Evolutionary conservation across 2,888 invertebrate genomes (phyloP), one percentile per base, ranked within the genome.

Genomic region (Atethmia centrago): DNA sequence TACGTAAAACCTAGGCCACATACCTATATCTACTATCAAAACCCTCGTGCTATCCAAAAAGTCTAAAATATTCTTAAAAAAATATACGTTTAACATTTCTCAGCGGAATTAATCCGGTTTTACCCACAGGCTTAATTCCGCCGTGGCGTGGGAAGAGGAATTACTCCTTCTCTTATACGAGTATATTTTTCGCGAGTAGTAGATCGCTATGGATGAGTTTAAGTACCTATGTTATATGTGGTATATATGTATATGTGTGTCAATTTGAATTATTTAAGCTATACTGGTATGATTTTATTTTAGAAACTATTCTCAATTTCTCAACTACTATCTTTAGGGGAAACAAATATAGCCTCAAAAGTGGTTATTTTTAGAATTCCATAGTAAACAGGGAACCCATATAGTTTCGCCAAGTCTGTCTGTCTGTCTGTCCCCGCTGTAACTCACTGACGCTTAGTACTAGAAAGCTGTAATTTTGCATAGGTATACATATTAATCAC

Each of bases 21-120:
- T 28, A 25, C 4, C 0, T 16, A 16, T 28, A 21, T 14, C 16
- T n/a, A 12, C 9, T 42, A 69, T 42, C 12, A 42, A 71, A 56
- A 67, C 16, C 25, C n/a, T 14, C 3, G 2, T 3, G 16, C 55
- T 28, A 12, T 31, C 71, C 31, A 40, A 45, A 51, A 40, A 45
- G 47, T 56, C 31, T 65, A 25, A 56, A 49, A 71, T 51, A 75
- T 77, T 51, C n/a, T 53, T 47, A 45, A 74, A 80, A 77, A 62
- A 77, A 68, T 62, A 74, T 67, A 42, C 47, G 31, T 21, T 56
- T 36, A 66, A 65, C 21, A 61, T 79, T 74, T 73, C 61, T 65
- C 67, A 36, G 61, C 25, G 62, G 36, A 74, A 69, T 74, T 80
- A 83, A 80, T 74, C 80, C 74, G 31, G 73, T 80, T 74, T 51